Conservation (phyloP, 2,888 invertebrate species). For the Conomelus anceps region DNA sequence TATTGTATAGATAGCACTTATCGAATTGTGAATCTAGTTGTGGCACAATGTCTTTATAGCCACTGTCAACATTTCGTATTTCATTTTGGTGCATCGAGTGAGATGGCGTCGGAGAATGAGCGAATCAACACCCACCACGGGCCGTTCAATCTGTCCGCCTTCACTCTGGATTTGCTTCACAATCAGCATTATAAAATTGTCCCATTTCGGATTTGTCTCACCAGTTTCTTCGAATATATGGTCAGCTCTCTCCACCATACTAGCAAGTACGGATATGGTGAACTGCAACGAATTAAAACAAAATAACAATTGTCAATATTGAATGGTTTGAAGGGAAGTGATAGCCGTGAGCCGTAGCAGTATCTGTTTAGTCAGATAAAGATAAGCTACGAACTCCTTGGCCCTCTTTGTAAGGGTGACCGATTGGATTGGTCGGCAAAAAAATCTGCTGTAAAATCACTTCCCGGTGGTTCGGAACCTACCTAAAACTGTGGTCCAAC, state of each 20-base stretch:
- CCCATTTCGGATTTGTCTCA: conserved; percentile 38
- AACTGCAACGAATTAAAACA: conserved; percentile 43
- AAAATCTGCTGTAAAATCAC: too few species aligned
- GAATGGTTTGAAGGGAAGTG: too few species aligned
- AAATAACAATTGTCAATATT: neutral
- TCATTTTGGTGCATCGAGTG: neutral
- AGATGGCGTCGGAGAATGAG: conserved; percentile 28
- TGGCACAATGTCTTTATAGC: neutral
- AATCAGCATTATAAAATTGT: conserved; percentile 27
- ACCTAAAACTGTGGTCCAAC: too few species aligned
- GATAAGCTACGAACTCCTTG: too few species aligned
- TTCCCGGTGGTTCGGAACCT: too few species aligned
- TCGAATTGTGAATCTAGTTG: neutral
- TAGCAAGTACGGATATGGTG: conserved; percentile 50
- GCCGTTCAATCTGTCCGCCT: conserved; percentile 27
- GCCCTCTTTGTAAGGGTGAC: too few species aligned
- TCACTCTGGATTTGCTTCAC: conserved; percentile 19
- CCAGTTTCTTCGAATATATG: conserved; percentile 37
- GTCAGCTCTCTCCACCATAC: conserved; percentile 48
- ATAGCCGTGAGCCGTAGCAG: too few species aligned
- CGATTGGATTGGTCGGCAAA: too few species aligned
- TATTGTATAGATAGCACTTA: neutral
- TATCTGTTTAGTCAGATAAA: too few species aligned
- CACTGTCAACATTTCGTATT: neutral
- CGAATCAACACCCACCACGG: conserved; percentile 32